A percentile compares a stretch with the other conserved stretches of the same genome.
phyloP scores from a whole-genome alignment of 2,888 invertebrate species.

The Platynereis dumerilii region DNA sequence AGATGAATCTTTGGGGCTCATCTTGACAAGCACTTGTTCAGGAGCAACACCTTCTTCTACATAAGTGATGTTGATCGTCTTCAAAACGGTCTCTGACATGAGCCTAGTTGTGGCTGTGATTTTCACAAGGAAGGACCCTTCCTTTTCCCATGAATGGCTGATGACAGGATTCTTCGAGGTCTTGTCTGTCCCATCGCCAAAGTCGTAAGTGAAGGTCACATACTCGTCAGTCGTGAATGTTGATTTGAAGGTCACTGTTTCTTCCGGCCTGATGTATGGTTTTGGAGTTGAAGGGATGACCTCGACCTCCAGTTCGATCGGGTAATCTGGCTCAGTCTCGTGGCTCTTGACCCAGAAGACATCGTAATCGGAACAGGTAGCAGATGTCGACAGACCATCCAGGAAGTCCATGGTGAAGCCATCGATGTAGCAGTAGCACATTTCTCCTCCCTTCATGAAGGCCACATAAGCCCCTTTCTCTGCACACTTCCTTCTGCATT shows the following conservation, averaged over 20 bases:
- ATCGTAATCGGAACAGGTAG: neutral
- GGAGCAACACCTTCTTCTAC: slow-evolving; percentile 34
- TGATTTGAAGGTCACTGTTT: slow-evolving; percentile 45
- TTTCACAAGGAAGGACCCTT: slow-evolving; percentile 42
- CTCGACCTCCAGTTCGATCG: slow-evolving; percentile 22
- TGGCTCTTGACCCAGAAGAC: neutral
- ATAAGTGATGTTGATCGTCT: slow-evolving; percentile 23
- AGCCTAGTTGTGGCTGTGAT: slow-evolving; percentile 35
- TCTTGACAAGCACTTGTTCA: slow-evolving; percentile 24
- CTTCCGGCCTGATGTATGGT: slow-evolving; percentile 50
- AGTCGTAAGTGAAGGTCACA: slow-evolving; percentile 45
- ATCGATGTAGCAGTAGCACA: slow-evolving; percentile 7
- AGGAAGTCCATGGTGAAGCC: neutral
- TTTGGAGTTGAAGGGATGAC: slow-evolving; percentile 28
- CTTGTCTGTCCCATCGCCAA: slow-evolving; percentile 46
- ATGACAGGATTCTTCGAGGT: slow-evolving; percentile 31
- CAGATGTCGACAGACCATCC: too few relatives aligned
- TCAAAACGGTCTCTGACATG: slow-evolving; percentile 8
- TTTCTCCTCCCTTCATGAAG: neutral
- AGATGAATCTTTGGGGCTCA: neutral
- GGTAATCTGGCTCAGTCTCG: neutral
- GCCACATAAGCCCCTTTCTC: slow-evolving; percentile 7
- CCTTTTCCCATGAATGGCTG: slow-evolving; percentile 46
- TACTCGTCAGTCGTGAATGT: slow-evolving; percentile 36
- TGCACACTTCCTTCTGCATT: neutral